A percentile compares a stretch with the other conserved stretches of the same genome.
Evolutionary conservation across 2,113 vertebrate species (phyloP).

Genomic region (Penelope pileata): DNA sequence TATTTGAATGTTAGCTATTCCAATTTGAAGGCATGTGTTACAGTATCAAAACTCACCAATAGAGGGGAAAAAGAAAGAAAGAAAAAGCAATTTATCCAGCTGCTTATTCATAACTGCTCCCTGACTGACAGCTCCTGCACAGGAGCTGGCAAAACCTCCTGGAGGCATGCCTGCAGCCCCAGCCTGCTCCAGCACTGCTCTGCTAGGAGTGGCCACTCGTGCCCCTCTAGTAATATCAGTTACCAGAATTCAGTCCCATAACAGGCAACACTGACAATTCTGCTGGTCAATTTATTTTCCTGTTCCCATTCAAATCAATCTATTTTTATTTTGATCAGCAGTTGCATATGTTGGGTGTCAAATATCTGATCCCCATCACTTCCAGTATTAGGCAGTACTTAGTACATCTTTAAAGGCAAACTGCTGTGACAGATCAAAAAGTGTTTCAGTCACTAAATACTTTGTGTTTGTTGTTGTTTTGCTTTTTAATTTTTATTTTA

Average conservation of each 20-base stretch:
- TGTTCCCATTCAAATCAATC: not conserved
- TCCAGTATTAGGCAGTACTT: not conserved
- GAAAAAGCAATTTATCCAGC: not conserved
- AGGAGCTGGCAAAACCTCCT: not conserved
- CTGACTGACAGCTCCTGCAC: slow-evolving; percentile 20
- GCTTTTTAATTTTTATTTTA: not conserved
- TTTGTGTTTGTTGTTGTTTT: not conserved
- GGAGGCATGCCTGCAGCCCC: not conserved
- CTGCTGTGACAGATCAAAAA: not conserved
- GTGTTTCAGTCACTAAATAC: not conserved
- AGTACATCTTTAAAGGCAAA: not conserved
- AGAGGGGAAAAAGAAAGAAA: not conserved
- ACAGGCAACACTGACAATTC: not conserved
- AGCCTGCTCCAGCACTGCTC: accelerated
- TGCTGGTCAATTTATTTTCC: not conserved
- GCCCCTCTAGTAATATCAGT: not conserved
- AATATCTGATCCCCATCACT: not conserved
- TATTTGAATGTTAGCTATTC: not conserved
- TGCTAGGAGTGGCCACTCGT: not conserved
- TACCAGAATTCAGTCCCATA: not conserved
- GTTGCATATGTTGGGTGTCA: not conserved
- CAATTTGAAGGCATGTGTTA: not conserved
- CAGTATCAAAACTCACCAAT: not conserved
- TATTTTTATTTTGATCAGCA: not conserved
- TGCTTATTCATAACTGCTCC: slow-evolving; percentile 16